A percentile compares a stretch with the other conserved stretches of the same genome.
Evolutionary conservation across 2,113 vertebrate genomes (phyloP).

Genomic region (Greenwoodochromis staneri): DNA sequence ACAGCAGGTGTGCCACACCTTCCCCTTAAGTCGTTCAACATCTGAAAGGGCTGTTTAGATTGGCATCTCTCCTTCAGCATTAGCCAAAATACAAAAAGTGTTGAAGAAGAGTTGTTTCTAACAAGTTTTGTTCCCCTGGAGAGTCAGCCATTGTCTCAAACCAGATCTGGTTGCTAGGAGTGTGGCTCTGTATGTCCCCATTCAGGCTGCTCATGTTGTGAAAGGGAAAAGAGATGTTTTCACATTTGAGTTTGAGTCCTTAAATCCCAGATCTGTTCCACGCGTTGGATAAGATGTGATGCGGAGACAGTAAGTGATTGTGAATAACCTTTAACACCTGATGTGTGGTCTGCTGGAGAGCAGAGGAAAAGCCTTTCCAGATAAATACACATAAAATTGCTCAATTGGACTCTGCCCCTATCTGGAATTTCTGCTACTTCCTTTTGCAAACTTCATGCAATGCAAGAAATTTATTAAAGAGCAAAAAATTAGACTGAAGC

Average conservation of each 20-base stretch:
- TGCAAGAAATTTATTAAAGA: not conserved
- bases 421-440: not conserved
- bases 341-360: not conserved
- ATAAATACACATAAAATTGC: not conserved
- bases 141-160: constrained; percentile 21
- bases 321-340: not conserved
- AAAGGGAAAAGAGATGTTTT: not conserved
- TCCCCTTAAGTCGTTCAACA: not conserved
- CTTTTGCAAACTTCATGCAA: not conserved
- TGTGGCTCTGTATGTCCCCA: not conserved
- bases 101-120: not conserved
- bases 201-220: not conserved
- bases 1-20: not conserved
- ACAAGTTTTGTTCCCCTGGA: not conserved
- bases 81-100: not conserved
- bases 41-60: constrained; percentile 11
- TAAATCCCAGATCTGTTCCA: not conserved
- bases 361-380: not conserved
- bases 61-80: not conserved
- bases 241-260: not conserved
- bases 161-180: constrained; percentile 36
- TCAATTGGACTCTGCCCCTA: not conserved
- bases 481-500: not conserved
- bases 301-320: not conserved
- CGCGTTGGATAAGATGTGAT: not conserved